Percentiles rank a stretch among this genome's conserved stretches.
Conservation (phyloP, 2,888 invertebrate species). For the Odontocerum albicorne region DNA sequence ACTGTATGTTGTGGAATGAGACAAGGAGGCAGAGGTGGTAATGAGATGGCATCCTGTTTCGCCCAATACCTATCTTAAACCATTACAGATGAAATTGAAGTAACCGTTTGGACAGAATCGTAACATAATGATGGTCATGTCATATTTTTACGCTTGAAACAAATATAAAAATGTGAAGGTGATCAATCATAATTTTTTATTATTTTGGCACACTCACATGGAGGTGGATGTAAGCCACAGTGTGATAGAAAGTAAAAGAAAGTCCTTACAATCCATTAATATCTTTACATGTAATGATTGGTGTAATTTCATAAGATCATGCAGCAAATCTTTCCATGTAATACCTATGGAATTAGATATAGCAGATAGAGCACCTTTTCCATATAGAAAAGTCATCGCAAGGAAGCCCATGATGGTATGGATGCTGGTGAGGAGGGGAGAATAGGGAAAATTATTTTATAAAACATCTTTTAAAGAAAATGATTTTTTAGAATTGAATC, state of each 20-base stretch:
- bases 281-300: slow-evolving; percentile 11
- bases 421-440: too few species aligned
- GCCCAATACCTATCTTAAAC: background rate
- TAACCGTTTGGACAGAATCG: slow-evolving; percentile 6
- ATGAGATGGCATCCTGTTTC: slow-evolving; percentile 12
- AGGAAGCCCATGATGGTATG: too few species aligned
- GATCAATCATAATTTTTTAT: background rate
- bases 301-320: slow-evolving; percentile 7
- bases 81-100: background rate
- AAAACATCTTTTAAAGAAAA: too few species aligned
- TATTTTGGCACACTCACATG: slow-evolving; percentile 6
- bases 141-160: slow-evolving; percentile 1
- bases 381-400: too few species aligned
- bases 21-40: slow-evolving; percentile 6
- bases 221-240: slow-evolving; percentile 9
- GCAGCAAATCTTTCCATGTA: slow-evolving; percentile 4
- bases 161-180: slow-evolving; percentile 1
- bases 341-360: slow-evolving; percentile 1
- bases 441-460: too few species aligned
- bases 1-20: slow-evolving; percentile 10
- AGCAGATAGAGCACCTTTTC: too few species aligned
- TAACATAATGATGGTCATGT: slow-evolving; percentile 11
- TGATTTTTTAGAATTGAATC: too few species aligned
- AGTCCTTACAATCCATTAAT: background rate
- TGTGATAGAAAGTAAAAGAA: slow-evolving; percentile 3